Percentiles rank a stretch among this genome's conserved stretches.
These are phyloP conservation scores for Procavia capensis DNA, from an alignment of 2,113 vertebrate species.

Conservation along the genomic window DNA sequence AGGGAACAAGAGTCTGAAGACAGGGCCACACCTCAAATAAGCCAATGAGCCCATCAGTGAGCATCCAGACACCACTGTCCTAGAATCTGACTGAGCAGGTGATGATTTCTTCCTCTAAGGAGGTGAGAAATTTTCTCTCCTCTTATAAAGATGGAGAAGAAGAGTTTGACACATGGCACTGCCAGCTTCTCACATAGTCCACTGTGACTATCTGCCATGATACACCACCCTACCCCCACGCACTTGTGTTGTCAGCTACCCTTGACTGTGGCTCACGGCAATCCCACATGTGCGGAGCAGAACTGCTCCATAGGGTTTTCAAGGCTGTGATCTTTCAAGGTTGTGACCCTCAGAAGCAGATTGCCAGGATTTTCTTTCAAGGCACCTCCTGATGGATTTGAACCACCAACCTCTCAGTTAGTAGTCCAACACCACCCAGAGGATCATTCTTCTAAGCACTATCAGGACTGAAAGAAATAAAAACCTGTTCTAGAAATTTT, in stretches of 20 bases:
- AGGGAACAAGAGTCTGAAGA: background rate
- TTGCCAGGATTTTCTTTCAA: background rate
- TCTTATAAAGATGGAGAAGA: background rate
- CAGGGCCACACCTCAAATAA: fast-evolving
- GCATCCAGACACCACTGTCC: background rate
- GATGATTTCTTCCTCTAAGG: background rate
- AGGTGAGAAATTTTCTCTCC: background rate
- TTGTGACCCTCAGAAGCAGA: background rate
- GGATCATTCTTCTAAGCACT: background rate
- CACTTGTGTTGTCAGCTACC: no score
- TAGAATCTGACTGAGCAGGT: background rate
- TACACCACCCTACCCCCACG: background rate
- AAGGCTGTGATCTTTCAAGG: background rate
- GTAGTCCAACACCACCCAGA: background rate
- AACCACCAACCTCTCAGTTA: background rate
- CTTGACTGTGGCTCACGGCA: background rate
- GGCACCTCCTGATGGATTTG: background rate
- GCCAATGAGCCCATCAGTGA: background rate
- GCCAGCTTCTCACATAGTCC: background rate
- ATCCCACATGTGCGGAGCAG: background rate
- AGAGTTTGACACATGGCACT: background rate
- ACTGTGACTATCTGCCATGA: background rate
- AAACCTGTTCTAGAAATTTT: background rate
- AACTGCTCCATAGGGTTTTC: background rate
- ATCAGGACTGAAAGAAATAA: background rate